phyloP scores from a whole-genome alignment of 2,113 vertebrate genomes.

The Paramisgurnus dabryanus region DNA sequence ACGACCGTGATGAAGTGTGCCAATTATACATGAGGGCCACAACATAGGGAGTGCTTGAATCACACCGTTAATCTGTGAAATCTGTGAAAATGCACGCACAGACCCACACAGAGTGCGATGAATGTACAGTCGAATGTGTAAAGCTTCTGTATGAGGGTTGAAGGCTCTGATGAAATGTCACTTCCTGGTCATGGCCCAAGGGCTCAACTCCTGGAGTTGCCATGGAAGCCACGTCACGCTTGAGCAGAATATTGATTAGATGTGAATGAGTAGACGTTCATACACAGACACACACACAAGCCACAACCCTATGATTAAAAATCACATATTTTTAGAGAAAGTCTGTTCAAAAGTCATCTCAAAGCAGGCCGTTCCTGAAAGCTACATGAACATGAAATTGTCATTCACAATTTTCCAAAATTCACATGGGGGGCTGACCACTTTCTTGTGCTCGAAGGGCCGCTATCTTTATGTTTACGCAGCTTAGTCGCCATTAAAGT shows the following conservation, averaged over 20 bases:
- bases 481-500: too few species aligned
- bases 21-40: conserved; percentile 74
- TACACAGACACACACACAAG: background rate
- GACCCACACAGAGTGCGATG: background rate
- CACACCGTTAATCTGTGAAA: conserved; percentile 71
- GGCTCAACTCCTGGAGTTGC: conserved; percentile 56
- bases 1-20: conserved; percentile 66
- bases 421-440: too few species aligned
- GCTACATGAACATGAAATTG: background rate
- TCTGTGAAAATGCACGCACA: conserved; percentile 34
- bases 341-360: background rate
- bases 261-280: conserved; percentile 60
- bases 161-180: conserved; percentile 20
- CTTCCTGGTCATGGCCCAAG: conserved; percentile 18
- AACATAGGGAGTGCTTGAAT: conserved; percentile 70
- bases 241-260: conserved; percentile 75
- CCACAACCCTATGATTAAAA: background rate
- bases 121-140: background rate
- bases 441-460: too few species aligned
- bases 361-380: background rate
- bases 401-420: too few species aligned
- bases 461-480: too few species aligned
- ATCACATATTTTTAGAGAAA: background rate
- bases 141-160: background rate
- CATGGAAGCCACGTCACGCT: conserved; percentile 70